Conservation (phyloP, 37 sponge, comb jelly and placozoan species). For the Aplysina aerophoba region DNA sequence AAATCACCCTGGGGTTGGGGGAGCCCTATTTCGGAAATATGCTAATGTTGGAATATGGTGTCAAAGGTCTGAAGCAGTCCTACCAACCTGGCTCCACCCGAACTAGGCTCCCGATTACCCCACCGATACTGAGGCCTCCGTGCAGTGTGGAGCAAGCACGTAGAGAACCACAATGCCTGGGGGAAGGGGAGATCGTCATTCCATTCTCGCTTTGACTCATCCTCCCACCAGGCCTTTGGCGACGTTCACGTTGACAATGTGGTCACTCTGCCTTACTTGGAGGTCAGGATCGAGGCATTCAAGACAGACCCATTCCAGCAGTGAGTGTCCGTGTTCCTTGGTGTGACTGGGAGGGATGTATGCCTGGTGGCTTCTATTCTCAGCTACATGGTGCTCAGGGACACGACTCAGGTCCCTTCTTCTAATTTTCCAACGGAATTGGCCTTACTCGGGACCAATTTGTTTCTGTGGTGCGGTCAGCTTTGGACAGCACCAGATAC, state of each 20-base stretch:
- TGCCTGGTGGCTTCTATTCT: not conserved
- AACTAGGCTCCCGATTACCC: too few species aligned
- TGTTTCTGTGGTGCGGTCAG: not conserved
- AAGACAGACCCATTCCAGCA: not conserved
- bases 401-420: not conserved
- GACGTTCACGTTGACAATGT: not conserved
- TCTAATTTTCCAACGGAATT: not conserved
- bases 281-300: not conserved
- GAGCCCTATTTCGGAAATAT: too few species aligned
- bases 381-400: not conserved
- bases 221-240: not conserved
- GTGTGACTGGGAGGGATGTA: not conserved
- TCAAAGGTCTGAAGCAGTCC: too few species aligned
- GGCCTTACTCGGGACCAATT: not conserved
- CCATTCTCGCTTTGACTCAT: not conserved
- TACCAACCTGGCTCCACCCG: too few species aligned
- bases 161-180: too few species aligned
- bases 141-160: too few species aligned
- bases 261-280: not conserved
- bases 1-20: too few species aligned
- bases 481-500: not conserved
- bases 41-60: too few species aligned
- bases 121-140: too few species aligned
- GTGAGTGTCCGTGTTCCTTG: not conserved
- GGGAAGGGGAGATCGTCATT: not conserved